Evolutionary conservation across 2,113 vertebrate species (phyloP), one percentile per base, ranked within the genome.

Genomic region (Mola mola): DNA sequence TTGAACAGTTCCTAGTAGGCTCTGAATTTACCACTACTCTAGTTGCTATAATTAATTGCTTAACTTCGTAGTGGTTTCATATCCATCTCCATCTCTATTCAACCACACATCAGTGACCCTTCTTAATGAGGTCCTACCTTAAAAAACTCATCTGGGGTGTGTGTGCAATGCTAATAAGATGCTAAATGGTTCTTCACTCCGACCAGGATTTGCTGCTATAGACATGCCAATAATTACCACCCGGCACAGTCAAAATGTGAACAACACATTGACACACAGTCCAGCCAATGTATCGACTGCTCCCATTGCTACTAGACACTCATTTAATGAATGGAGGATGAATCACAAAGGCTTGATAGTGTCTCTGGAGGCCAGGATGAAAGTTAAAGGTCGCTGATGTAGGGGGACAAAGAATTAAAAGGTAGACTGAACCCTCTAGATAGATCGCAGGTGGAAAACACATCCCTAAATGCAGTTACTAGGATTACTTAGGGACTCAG

Each of bases 271-370:
- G 8, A 55, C 42, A 40, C 31, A 26, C 12, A n/a, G 55, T 22
- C 63, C 25, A 19, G 17, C 63, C 33, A n/a, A 49, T 67, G 6
- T 33, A 83, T 57, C 0, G 48, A 74, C 55, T 9, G 9, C 52
- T 73, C 38, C 60, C 52, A 75, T 16, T 16, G 5, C 36, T 38
- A 15, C 13, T 17, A 37, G 52, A 13, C 15, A 37, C 28, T 22
- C 64, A 44, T 70, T 73, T 55, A 66, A 66, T 76, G 34, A 66
- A 28, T 20, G 12, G 9, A 42, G 29, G 24, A 59, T 65, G 29
- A 79, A 61, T 66, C 71, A 52, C 56, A 48, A 31, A 19, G 63
- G 17, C n/a, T 20, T 13, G 25, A 5, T 15, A 5, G 33, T 20
- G 33, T 37, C 38, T 29, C 37, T 3, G 56, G 40, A 67, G 9